Evolutionary conservation across 2,113 vertebrate genomes (phyloP).

Genomic region (Rhea americana): DNA sequence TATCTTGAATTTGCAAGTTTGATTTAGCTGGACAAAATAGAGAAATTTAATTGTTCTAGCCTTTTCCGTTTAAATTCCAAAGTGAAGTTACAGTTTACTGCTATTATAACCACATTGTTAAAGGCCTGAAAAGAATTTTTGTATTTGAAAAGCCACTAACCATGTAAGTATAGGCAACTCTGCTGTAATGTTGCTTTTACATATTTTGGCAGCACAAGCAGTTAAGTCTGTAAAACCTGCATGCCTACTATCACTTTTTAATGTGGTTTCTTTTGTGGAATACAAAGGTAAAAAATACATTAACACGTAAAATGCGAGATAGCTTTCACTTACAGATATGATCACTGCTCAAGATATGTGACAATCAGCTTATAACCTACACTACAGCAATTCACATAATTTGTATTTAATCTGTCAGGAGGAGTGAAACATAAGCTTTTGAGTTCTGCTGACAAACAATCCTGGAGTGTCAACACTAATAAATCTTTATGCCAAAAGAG

Average conservation of each 20-base stretch:
- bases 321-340: constrained; percentile 51
- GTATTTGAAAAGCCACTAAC: background rate
- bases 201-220: background rate
- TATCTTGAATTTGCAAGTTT: background rate
- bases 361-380: constrained; percentile 66
- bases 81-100: background rate
- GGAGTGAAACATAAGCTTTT: constrained; percentile 55
- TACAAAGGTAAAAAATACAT: background rate
- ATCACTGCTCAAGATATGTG: constrained; percentile 41
- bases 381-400: constrained; percentile 67
- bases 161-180: background rate
- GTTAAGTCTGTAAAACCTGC: background rate
- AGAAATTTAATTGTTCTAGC: background rate
- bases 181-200: background rate
- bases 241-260: background rate
- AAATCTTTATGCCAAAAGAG: constrained; percentile 46
- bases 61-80: background rate
- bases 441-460: constrained; percentile 22
- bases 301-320: background rate
- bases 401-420: constrained; percentile 72
- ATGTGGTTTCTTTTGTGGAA: background rate
- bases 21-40: background rate
- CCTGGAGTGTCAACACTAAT: background rate
- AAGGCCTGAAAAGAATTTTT: background rate
- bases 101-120: background rate